phyloP scores from a whole-genome alignment of 1,140 invertebrate genomes.

The Zaprionus vittiger region DNA sequence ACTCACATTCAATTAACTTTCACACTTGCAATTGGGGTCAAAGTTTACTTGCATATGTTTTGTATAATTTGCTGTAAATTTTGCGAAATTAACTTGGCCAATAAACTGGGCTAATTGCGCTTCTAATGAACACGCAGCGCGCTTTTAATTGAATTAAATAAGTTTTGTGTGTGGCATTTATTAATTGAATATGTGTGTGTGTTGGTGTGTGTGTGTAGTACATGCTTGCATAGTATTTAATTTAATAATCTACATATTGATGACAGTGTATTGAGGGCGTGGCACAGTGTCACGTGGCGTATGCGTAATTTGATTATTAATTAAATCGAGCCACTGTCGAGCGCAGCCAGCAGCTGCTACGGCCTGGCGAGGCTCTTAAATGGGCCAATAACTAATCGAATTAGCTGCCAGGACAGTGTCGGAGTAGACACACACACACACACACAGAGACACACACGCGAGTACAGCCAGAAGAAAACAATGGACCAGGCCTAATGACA shows the following conservation, averaged over 20 bases:
- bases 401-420: slow-evolving; percentile 50
- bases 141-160: slow-evolving; percentile 67
- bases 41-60: neutral
- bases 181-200: neutral
- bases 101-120: slow-evolving; percentile 42
- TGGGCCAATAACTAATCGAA: slow-evolving; percentile 69
- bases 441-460: neutral
- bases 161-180: slow-evolving; percentile 20
- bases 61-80: neutral
- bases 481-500: slow-evolving; percentile 66
- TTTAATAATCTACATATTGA: slow-evolving; percentile 33
- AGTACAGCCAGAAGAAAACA: slow-evolving; percentile 54
- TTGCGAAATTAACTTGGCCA: slow-evolving; percentile 10
- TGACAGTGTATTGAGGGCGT: neutral
- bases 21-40: neutral
- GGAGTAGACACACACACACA: slow-evolving; percentile 11
- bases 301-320: slow-evolving; percentile 82
- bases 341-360: neutral
- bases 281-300: slow-evolving; percentile 59
- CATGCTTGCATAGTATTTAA: slow-evolving; percentile 13
- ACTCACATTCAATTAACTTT: neutral
- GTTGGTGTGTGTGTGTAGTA: neutral
- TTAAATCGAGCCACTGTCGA: slow-evolving; percentile 59
- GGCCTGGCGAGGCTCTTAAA: slow-evolving; percentile 50
- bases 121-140: slow-evolving; percentile 11